Conservation (phyloP, 1,140 invertebrate species). For the Eriocheir sinensis region DNA sequence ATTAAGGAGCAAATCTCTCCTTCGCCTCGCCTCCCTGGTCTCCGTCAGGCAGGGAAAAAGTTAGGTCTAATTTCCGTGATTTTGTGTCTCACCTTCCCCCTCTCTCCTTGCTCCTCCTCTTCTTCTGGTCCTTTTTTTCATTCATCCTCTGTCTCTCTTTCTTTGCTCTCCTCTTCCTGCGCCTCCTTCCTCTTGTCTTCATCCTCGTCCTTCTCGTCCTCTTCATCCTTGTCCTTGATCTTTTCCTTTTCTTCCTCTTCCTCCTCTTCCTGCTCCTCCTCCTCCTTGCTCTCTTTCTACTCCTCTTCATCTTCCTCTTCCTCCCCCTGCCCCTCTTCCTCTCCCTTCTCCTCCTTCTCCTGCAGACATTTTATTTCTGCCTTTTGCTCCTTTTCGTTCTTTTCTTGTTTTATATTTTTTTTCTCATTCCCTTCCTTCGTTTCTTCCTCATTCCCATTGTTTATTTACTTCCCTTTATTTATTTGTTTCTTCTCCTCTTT, state of each 20-base stretch:
- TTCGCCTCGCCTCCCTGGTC: neutral
- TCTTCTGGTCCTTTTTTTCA: neutral
- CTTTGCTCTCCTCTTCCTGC: neutral
- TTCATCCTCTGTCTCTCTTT: neutral
- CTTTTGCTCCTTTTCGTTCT: too few relatives aligned
- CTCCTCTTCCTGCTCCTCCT: conserved; percentile 1
- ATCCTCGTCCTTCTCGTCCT: neutral
- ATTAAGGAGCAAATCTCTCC: conserved; percentile 28
- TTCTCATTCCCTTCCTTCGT: too few relatives aligned
- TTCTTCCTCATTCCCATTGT: too few relatives aligned
- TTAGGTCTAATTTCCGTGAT: neutral
- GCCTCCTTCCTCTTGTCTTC: neutral
- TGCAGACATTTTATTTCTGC: neutral
- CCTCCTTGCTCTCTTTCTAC: neutral
- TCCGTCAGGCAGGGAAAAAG: neutral
- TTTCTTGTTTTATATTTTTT: neutral
- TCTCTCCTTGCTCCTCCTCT: neutral
- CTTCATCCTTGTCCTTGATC: neutral
- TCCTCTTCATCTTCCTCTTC: neutral
- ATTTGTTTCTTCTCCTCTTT: too few relatives aligned
- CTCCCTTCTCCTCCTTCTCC: neutral
- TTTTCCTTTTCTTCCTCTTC: neutral
- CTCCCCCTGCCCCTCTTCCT: neutral
- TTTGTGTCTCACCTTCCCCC: neutral
- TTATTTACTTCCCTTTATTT: too few relatives aligned